These are phyloP conservation scores for Aplocera efformata DNA, from an alignment of 2,888 invertebrate genomes.

Conservation along the genomic window DNA sequence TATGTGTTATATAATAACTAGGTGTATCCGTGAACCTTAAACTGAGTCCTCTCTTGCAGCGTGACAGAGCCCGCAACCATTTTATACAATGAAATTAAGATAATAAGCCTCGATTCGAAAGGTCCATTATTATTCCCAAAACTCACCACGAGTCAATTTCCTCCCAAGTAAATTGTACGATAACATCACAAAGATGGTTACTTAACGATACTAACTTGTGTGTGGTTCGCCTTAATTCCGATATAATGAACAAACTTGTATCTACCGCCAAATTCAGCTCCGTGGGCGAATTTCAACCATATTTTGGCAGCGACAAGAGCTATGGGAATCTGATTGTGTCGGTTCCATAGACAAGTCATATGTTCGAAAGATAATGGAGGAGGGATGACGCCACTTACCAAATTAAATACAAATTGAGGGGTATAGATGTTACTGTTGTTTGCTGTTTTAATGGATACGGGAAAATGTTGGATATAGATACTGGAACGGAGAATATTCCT, in stretches of 20 bases:
- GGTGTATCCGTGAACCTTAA: too few relatives aligned
- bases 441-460: slow-evolving; percentile 2
- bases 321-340: neutral
- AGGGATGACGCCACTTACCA: slow-evolving; percentile 14
- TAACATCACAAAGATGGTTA: slow-evolving; percentile 10
- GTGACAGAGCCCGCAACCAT: too few relatives aligned
- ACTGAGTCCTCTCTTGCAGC: too few relatives aligned
- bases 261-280: neutral
- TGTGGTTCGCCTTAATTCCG: slow-evolving; percentile 8
- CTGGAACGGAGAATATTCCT: too few relatives aligned
- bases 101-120: too few relatives aligned
- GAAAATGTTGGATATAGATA: slow-evolving; percentile 2
- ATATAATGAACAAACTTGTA: slow-evolving; percentile 7
- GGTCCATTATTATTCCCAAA: too few relatives aligned
- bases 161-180: slow-evolving; percentile 1
- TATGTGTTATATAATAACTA: too few relatives aligned
- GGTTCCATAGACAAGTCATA: slow-evolving; percentile 6
- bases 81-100: too few relatives aligned
- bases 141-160: neutral
- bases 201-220: slow-evolving; percentile 12
- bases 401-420: slow-evolving; percentile 17
- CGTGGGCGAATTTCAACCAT: slow-evolving; percentile 2
- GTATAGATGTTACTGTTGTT: slow-evolving; percentile 5
- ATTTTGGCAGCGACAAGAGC: neutral
- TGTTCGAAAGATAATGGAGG: slow-evolving; percentile 16